Conservation (phyloP, 1,140 invertebrate species). For the Chironomus striatipennis region DNA sequence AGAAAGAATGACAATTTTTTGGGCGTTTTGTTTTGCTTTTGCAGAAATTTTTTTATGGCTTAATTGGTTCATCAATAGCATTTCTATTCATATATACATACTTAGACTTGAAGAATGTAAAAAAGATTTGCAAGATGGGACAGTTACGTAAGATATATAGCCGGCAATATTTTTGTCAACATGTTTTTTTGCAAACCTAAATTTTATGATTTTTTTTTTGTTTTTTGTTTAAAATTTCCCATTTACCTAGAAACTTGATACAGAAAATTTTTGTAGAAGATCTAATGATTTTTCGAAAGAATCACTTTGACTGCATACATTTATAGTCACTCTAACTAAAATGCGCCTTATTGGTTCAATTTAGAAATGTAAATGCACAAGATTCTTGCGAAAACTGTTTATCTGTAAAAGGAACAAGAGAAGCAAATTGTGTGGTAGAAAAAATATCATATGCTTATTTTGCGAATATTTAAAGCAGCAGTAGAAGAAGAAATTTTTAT, state of each 20-base stretch:
- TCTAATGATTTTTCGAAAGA: no score
- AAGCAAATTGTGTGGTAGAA: no score
- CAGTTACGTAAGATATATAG: conserved; percentile 2
- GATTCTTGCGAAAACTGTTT: no score
- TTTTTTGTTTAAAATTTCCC: background rate
- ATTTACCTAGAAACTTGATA: background rate
- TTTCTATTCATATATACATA: no score
- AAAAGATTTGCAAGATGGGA: background rate
- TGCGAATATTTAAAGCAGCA: background rate
- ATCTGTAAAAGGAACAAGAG: no score
- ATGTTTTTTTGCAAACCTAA: background rate
- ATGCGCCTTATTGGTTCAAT: no score
- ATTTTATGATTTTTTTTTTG: background rate
- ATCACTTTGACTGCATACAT: no score
- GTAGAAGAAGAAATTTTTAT: background rate
- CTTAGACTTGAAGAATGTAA: background rate
- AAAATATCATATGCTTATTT: no score
- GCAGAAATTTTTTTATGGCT: background rate
- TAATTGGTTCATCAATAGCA: background rate
- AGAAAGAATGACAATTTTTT: background rate
- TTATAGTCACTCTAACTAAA: no score
- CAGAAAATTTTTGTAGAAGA: no score
- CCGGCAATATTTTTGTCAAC: background rate
- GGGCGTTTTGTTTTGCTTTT: conserved; percentile 5
- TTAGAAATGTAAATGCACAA: no score